Evolutionary conservation across 2,888 invertebrate genomes (phyloP).

Genomic region (Watsonalla cultraria): DNA sequence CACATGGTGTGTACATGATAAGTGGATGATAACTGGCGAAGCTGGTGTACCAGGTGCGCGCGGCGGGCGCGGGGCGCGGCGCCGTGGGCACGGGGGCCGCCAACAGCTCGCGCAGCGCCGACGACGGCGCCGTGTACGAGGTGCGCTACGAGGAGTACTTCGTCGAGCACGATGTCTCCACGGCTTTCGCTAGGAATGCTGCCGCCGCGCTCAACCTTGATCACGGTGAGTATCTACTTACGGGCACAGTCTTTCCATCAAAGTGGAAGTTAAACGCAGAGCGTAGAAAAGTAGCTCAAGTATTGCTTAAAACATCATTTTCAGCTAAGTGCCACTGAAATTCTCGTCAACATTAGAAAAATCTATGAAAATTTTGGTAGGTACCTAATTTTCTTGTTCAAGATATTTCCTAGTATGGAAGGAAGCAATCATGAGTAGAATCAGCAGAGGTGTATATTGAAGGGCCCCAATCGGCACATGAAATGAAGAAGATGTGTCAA

Average conservation of each 20-base stretch:
- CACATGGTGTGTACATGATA: too few relatives aligned
- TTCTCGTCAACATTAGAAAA: too few relatives aligned
- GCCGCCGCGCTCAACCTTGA: constrained; percentile 63
- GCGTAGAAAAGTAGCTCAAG: too few relatives aligned
- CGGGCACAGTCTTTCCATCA: neutral
- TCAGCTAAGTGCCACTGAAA: too few relatives aligned
- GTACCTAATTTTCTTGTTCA: too few relatives aligned
- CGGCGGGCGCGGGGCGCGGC: constrained; percentile 46
- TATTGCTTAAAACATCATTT: too few relatives aligned
- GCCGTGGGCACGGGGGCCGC: constrained; percentile 55
- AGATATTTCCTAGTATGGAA: too few relatives aligned
- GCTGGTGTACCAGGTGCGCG: constrained; percentile 49
- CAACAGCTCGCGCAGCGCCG: constrained; percentile 27
- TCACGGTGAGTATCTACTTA: constrained; percentile 31
- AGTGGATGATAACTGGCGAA: too few relatives aligned
- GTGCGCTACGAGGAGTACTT: constrained; percentile 78
- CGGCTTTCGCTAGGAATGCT: constrained; percentile 75
- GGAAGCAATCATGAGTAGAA: too few relatives aligned
- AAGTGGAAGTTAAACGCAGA: too few relatives aligned
- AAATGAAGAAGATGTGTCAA: neutral
- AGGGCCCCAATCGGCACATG: neutral
- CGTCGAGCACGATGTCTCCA: constrained; percentile 81
- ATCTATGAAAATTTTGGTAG: too few relatives aligned
- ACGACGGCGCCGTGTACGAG: constrained; percentile 34
- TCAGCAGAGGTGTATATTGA: too few relatives aligned